Percentiles rank a stretch among this genome's conserved stretches.
Conservation (phyloP, 2,888 invertebrate genomes). For the Hipparchia sbordonii region DNA sequence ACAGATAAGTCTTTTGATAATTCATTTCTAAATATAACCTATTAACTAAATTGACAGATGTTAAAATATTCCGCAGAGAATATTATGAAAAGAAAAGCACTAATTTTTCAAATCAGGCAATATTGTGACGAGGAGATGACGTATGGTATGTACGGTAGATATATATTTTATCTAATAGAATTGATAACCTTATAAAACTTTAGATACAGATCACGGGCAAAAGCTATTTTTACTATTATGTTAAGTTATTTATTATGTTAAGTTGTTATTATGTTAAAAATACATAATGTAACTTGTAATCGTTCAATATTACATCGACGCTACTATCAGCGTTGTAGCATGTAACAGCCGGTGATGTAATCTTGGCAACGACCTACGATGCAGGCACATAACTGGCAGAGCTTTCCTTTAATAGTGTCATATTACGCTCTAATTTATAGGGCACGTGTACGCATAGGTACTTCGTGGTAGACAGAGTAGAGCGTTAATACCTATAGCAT, state of each 20-base stretch:
- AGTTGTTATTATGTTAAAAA: neutral
- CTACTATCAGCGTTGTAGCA: neutral
- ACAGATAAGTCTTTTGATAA: neutral
- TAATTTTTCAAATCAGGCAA: too few relatives aligned
- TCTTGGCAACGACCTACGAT: slow-evolving; percentile 15
- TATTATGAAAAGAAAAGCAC: neutral
- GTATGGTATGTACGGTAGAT: too few relatives aligned
- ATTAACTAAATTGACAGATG: neutral
- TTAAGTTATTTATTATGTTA: neutral
- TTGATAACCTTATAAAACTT: too few relatives aligned
- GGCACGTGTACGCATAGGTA: neutral
- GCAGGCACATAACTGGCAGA: slow-evolving; percentile 3
- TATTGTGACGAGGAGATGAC: too few relatives aligned
- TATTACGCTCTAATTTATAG: slow-evolving; percentile 9
- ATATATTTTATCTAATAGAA: too few relatives aligned
- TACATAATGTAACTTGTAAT: neutral
- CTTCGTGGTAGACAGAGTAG: neutral
- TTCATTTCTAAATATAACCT: neutral
- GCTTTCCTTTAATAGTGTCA: slow-evolving; percentile 15
- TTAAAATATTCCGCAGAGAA: neutral
- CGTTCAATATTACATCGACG: neutral
- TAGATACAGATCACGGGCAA: too few relatives aligned
- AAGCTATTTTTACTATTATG: too few relatives aligned
- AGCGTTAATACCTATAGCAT: neutral
- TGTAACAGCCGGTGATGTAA: slow-evolving; percentile 10